These are phyloP conservation scores for Sarcophaga subvicina DNA, from an alignment of 2,888 invertebrate species.

Conservation along the genomic window DNA sequence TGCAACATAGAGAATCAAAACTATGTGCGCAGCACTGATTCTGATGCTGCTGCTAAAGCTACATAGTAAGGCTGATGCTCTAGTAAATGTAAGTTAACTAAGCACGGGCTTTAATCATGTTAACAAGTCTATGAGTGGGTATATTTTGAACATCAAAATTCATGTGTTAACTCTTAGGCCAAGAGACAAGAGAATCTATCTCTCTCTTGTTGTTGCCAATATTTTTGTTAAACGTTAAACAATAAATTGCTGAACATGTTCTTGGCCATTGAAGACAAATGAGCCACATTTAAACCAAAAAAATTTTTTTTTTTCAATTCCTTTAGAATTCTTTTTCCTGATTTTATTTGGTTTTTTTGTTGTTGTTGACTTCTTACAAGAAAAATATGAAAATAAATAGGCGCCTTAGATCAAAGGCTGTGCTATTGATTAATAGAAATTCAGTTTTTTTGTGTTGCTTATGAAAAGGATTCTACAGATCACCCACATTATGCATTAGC, in stretches of 20 bases:
- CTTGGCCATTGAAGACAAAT: conserved; percentile 46
- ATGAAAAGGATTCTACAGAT: conserved; percentile 5
- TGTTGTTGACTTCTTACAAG: no score
- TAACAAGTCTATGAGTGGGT: conserved; percentile 66
- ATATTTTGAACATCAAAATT: conserved; percentile 44
- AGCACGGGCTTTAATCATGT: conserved; percentile 49
- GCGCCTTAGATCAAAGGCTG: conserved; percentile 36
- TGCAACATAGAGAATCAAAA: no score
- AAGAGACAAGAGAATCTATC: neutral
- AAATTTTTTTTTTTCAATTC: neutral
- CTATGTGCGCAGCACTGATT: neutral
- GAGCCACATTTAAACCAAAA: conserved; percentile 38
- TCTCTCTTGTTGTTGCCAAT: neutral
- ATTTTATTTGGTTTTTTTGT: neutral
- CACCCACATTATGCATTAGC: conserved; percentile 47
- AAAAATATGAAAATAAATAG: no score
- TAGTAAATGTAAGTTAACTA: conserved; percentile 2
- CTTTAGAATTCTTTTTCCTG: neutral
- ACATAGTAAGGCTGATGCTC: neutral
- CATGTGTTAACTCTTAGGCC: neutral
- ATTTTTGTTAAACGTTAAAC: neutral
- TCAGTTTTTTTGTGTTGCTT: neutral
- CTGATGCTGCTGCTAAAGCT: neutral
- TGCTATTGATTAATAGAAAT: conserved; percentile 25
- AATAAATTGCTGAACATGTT: conserved; percentile 57